Percentiles rank a stretch among this genome's conserved stretches.
Evolutionary conservation across 37 sponge, comb jelly and placozoan species (phyloP).

Genomic region (Bolinopsis microptera): DNA sequence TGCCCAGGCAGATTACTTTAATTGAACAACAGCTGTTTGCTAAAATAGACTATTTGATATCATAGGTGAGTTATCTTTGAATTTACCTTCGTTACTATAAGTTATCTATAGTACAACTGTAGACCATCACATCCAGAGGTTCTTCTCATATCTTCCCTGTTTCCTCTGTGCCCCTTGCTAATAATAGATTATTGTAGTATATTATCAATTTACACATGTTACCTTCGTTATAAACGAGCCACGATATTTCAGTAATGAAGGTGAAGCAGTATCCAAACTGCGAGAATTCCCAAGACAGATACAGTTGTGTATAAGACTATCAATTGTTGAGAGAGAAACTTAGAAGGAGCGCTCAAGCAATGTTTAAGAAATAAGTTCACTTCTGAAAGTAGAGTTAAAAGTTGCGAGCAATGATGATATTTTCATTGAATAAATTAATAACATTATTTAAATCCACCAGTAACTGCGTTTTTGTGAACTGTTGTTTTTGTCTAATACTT

Average conservation of each 20-base stretch:
- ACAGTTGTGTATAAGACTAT: conserved; percentile 26
- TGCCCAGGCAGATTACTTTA: conserved; percentile 17
- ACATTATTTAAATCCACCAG: too few species aligned
- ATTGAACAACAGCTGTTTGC: conserved; percentile 1
- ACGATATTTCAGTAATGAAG: not conserved
- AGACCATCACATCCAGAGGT: too few species aligned
- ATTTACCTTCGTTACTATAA: too few species aligned
- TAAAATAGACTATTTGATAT: not conserved
- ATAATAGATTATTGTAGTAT: too few species aligned
- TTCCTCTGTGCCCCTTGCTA: too few species aligned
- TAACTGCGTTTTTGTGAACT: too few species aligned
- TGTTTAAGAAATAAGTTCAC: not conserved
- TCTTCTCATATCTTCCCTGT: too few species aligned
- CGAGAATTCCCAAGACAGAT: conserved; percentile 23
- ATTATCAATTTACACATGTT: too few species aligned
- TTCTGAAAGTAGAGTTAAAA: not conserved
- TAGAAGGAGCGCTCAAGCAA: not conserved
- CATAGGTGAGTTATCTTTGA: not conserved
- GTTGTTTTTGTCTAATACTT: not conserved
- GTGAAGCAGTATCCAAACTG: not conserved
- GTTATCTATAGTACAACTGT: too few species aligned
- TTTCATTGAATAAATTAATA: too few species aligned
- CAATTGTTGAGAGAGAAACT: not conserved
- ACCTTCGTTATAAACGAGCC: too few species aligned
- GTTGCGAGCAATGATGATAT: too few species aligned